phyloP scores from a whole-genome alignment of 2,113 vertebrate species.

The Macroglossus sobrinus region DNA sequence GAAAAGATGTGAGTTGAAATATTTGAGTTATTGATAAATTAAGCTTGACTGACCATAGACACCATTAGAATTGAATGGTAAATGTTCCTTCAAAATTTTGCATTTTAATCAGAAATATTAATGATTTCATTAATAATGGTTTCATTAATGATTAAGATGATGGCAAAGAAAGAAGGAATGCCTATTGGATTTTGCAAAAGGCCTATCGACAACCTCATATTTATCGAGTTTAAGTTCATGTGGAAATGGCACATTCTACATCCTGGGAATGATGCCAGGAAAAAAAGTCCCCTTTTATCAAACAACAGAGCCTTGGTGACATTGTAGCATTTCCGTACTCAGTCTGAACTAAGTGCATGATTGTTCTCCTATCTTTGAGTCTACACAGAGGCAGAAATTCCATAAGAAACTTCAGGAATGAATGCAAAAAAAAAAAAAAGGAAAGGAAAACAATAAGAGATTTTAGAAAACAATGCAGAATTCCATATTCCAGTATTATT shows the following conservation, averaged over 20 bases:
- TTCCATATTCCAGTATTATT: not conserved
- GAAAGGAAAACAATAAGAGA: not conserved
- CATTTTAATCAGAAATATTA: not conserved
- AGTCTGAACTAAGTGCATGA: not conserved
- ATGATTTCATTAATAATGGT: not conserved
- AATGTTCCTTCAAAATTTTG: not conserved
- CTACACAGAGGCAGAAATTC: not conserved
- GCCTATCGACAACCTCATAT: not conserved
- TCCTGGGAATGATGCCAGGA: not conserved
- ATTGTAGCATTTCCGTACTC: not conserved
- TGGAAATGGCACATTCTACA: not conserved
- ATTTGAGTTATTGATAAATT: not conserved
- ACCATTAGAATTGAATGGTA: not conserved
- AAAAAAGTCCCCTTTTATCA: not conserved
- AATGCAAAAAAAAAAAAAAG: not conserved
- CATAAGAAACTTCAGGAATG: not conserved
- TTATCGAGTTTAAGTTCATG: not conserved
- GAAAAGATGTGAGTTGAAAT: not conserved
- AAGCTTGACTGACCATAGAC: not conserved
- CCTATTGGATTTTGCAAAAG: not conserved
- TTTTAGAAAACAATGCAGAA: not conserved
- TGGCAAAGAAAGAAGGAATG: not conserved
- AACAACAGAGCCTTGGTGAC: not conserved
- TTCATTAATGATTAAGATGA: no score
- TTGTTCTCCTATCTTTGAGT: not conserved